phyloP scores from a whole-genome alignment of 2,888 invertebrate genomes.

The Resseliella maxima region DNA sequence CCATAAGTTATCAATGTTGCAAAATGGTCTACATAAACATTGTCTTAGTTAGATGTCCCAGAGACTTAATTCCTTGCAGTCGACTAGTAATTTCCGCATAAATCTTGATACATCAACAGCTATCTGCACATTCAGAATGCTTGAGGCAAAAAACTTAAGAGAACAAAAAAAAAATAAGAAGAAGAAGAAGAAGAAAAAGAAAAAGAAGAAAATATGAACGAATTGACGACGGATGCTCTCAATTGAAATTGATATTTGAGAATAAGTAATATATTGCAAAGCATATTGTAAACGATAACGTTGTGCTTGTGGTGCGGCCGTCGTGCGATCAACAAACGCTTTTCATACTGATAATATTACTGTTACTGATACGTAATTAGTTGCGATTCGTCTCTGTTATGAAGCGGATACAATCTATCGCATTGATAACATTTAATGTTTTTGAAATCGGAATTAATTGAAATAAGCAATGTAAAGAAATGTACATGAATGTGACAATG shows the following conservation, averaged over 20 bases:
- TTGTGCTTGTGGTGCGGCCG: background rate
- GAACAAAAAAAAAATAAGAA: background rate
- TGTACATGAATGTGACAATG: too few relatives aligned
- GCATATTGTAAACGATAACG: background rate
- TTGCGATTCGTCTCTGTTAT: background rate
- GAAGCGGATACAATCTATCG: constrained; percentile 1
- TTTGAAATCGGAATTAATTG: background rate
- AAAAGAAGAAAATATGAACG: too few relatives aligned
- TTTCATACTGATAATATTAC: too few relatives aligned
- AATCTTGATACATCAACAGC: background rate
- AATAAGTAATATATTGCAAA: background rate
- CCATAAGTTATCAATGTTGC: too few relatives aligned
- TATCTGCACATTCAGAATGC: background rate
- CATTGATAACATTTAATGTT: background rate
- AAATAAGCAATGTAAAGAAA: background rate
- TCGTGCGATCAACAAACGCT: background rate
- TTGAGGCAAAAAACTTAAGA: background rate
- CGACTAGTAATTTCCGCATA: constrained; percentile 39
- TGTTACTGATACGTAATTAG: constrained; percentile 25
- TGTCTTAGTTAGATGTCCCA: background rate
- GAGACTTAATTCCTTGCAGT: background rate
- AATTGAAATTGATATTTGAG: constrained; percentile 14
- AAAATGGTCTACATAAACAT: too few relatives aligned
- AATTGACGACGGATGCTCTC: constrained; percentile 9
- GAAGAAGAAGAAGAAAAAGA: too few relatives aligned